Evolutionary conservation across 2,888 invertebrate species (phyloP), one percentile per base, ranked within the genome.

Genomic region (Phytoseiulus persimilis): DNA sequence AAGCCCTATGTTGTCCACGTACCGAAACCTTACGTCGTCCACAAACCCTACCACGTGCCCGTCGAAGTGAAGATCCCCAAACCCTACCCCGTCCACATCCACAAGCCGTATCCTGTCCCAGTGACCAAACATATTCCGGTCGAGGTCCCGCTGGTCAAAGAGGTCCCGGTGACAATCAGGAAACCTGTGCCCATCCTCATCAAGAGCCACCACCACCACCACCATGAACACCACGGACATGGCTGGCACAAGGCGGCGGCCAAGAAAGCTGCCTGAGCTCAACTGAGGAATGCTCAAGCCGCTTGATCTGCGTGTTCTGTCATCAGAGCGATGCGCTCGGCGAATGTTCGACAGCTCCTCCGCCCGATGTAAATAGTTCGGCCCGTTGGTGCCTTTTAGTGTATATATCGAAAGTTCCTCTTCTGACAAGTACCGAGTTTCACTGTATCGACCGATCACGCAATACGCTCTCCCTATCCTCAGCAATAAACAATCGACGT

Each of bases 141-240:
- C 45, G 87, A 87, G 87, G 87, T 87, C 23, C 87, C 87, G 32
- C 33, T 87, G n/a, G 18, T 87, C 33, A 87, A 87, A 45, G 87
- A 87, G 31, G 39, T 87, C 6, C 87, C 87, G 31, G 87, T 87
- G 32, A 87, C 87, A 9, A 87, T 87, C 45, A 87, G 18, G 33
- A 87, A 87, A 31, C 87, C 87, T n/a, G 87, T 87, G 87, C 87
- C 87, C 33, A 87, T 87, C 45, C 87, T 87, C 28, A 33, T 87
- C 39, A 87, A 87, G 45, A 23, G 39, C 39, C 87, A 87, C 45
- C 87, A 87, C 23, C 39, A 45, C 31, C 84, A 84, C 31, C 32
- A 33, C 32, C 33, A 33, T 18, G n/a, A n/a, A n/a, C 31, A 28
- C 33, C 32, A 87, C n/a, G 87, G 39, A 32, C 65, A 65, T 65